Conservation (phyloP, 2,113 vertebrate species). For the Uria aalge region DNA sequence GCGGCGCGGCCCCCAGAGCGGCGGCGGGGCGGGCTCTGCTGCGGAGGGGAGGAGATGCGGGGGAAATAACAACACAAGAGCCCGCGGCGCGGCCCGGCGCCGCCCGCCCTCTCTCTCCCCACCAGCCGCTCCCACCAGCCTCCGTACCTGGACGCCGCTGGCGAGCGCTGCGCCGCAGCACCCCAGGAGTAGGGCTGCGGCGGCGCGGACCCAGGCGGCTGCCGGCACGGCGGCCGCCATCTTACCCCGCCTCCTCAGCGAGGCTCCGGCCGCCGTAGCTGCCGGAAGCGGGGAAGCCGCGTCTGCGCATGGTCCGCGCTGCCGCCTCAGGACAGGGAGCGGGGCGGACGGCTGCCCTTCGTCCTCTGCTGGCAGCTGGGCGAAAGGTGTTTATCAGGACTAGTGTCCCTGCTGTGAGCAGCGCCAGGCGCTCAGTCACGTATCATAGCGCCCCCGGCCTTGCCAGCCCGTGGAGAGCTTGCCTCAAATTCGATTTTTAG, state of each 20-base stretch:
- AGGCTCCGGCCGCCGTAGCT: not conserved
- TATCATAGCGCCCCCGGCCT: fast-evolving
- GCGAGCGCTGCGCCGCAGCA: not conserved
- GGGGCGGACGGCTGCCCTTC: fast-evolving
- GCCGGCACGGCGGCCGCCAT: not conserved
- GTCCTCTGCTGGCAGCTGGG: fast-evolving
- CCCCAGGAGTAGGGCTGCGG: not conserved
- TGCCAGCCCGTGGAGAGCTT: not conserved
- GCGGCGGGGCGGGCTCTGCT: too few species aligned
- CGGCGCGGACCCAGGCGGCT: fast-evolving
- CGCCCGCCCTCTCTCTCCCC: not conserved
- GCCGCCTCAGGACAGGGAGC: not conserved
- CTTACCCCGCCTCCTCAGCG: not conserved
- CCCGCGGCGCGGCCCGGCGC: not conserved
- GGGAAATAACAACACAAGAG: not conserved
- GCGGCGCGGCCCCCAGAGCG: not conserved
- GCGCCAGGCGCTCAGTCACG: fast-evolving
- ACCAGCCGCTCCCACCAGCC: not conserved
- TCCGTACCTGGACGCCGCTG: slow-evolving; percentile 28
- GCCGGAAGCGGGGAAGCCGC: not conserved
- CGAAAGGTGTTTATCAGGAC: fast-evolving
- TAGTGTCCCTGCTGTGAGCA: fast-evolving
- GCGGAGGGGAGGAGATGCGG: too few species aligned
- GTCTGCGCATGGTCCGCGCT: not conserved
- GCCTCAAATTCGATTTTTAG: fast-evolving